A percentile compares a stretch with the other conserved stretches of the same genome.
Conservation (phyloP, 1,140 invertebrate genomes). For the Hirudo medicinalis region DNA sequence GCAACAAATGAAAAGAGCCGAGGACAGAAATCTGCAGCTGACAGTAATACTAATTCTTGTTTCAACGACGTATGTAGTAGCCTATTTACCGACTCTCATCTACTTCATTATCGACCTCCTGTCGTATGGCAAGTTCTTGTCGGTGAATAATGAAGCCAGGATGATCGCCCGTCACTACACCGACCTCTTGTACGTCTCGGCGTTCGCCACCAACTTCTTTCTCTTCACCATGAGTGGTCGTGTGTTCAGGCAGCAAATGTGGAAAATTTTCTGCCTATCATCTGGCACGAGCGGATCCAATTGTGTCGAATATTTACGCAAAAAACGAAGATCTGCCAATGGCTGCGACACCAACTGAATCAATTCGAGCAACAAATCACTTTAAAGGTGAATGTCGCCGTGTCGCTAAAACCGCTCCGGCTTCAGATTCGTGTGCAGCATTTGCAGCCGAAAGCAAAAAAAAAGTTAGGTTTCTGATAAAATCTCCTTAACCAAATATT, state of each 20-base stretch:
- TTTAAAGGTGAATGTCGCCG: too few relatives aligned
- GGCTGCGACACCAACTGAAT: too few relatives aligned
- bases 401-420: too few relatives aligned
- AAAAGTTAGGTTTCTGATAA: too few relatives aligned
- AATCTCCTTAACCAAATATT: too few relatives aligned
- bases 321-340: too few relatives aligned
- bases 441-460: too few relatives aligned
- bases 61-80: conserved; percentile 13
- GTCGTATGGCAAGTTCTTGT: not conserved
- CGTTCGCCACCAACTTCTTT: conserved; percentile 18
- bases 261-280: conserved; percentile 1
- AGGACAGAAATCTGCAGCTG: conserved; percentile 15
- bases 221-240: conserved; percentile 18
- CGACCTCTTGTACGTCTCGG: conserved; percentile 11
- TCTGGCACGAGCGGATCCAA: not conserved
- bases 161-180: conserved; percentile 12
- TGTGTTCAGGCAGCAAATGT: conserved; percentile 17
- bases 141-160: not conserved
- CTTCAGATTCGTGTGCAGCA: too few relatives aligned
- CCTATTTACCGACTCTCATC: conserved; percentile 5
- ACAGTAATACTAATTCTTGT: conserved; percentile 17
- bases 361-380: too few relatives aligned
- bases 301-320: not conserved
- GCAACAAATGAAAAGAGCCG: not conserved
- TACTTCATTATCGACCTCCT: conserved; percentile 11